Evolutionary conservation across 1,140 invertebrate genomes (phyloP).

Genomic region (Antheraea pernyi): DNA sequence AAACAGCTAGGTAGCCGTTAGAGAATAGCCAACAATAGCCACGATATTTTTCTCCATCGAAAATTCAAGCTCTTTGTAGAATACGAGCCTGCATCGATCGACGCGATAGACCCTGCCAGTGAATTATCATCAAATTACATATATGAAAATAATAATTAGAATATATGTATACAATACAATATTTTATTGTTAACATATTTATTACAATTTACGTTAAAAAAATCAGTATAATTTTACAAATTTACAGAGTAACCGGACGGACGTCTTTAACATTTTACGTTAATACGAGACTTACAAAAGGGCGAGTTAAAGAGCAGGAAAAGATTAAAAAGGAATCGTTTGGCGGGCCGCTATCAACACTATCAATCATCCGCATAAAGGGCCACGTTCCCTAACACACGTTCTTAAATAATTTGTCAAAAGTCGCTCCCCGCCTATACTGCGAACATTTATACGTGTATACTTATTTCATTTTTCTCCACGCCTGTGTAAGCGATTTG

Average conservation of each 20-base stretch:
- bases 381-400: constrained; percentile 65
- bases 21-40: no score
- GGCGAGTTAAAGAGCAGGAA: constrained; percentile 31
- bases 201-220: no score
- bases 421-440: constrained; percentile 49
- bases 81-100: no score
- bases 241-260: neutral
- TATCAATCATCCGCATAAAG: constrained; percentile 72
- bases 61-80: no score
- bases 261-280: neutral
- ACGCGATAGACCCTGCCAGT: no score
- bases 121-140: no score
- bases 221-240: neutral
- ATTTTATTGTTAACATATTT: no score
- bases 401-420: constrained; percentile 78
- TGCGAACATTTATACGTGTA: constrained; percentile 43
- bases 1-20: no score
- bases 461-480: constrained; percentile 52
- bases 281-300: constrained; percentile 23
- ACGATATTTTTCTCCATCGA: no score
- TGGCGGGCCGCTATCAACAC: constrained; percentile 53
- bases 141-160: no score
- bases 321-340: constrained; percentile 55
- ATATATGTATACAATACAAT: no score
- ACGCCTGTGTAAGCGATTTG: constrained; percentile 34